Evolutionary conservation across 2,797 vertebrate genomes (phyloP), one percentile per base, ranked within the genome.

Genomic region (Acomys russatus): DNA sequence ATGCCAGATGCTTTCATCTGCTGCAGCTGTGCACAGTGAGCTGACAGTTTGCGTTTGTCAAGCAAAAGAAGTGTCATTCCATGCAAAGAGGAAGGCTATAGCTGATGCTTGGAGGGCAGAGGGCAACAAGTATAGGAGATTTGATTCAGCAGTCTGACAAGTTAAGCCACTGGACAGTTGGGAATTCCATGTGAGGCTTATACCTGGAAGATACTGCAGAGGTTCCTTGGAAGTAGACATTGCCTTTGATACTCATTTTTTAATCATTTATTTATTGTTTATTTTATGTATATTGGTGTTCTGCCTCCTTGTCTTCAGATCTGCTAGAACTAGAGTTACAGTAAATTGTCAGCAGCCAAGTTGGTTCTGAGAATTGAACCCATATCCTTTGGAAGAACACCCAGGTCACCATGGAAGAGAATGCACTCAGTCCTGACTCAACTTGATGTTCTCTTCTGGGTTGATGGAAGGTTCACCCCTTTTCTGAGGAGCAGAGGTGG

Each of bases 1-100:
- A 25, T 94, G 97, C 98, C 98, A 98, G 98, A 98, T 98, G 98
- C 97, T 98, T 97, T 97, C 98, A 98, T 98, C 98, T 98, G 98
- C 97, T 98, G 95, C 98, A 98, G 98, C 98, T 98, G 98, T 97
- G 97, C 80, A 96, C 49, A 0, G 98, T 97, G 96, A 98, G 95
- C 51, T 98, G 98, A 97, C 96, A 97, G 96, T 98, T 98, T 84
- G 97, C 94, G 97, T 96, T 98, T 96, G 5, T 98, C 90, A 97
- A 85, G 95, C 56, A 0, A 64, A 49, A 89, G 88, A 92, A 96
- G 93, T 97, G 77, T 90, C 95, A 6, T 88, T 97, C 79, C 92
- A 93, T 71, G 90, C 94, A 94, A 88, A 91, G 76, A 71, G 89
- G 38, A 92, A 61, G 35, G 44, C 71, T 30, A 9, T 0, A 2